Base-by-base conservation (phyloP, 2,888 invertebrate species). In the Erannis defoliaria region DNA sequence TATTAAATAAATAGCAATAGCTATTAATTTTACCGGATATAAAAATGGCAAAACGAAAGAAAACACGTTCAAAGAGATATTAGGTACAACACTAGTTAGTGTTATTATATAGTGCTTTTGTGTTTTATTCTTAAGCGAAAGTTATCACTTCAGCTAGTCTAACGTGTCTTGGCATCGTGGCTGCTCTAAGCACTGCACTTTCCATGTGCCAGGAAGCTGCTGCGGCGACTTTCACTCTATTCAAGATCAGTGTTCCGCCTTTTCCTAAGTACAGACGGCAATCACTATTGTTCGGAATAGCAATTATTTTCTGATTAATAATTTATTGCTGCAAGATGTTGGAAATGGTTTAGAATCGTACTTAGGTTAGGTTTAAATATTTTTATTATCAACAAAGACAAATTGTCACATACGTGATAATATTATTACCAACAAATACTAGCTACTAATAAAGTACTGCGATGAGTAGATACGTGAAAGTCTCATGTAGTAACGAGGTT, bases 151-250 rank as follows among this genome's bases (percentile, higher is more conserved):
- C 21, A 23, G 19, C 21, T 1, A 38, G 9, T 8, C 18, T 38
- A 31, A 38, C 38, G 46, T 53, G 43, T 23, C 35, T 38, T 33
- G 45, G 23, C n/a, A 6, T 51, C 64, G 66, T 42, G 61, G 45
- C 75, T 78, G 70, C 71, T 71, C 75, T 78, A 78, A 78, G 80
- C 85, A 87, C 26, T 50, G 61, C 87, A 87, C 91, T 92, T 91
- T 92, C 91, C 85, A 77, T 81, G 82, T 78, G 82, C 75, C 85
- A 92, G 92, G 92, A 91, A 92, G 89, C 87, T 81, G 80, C 78
- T 73, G 74, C 74, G 78, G 80, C 77, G 82, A 91, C 92, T 93
- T 93, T 92, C 92, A 88, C 92, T 90, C 86, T 84, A 90, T 91
- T 89, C 90, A 90, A 90, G 89, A 90, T 89, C 88, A 81, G 66